Evolutionary conservation across 2,888 invertebrate genomes (phyloP).

Genomic region (Drosophila planitibia): DNA sequence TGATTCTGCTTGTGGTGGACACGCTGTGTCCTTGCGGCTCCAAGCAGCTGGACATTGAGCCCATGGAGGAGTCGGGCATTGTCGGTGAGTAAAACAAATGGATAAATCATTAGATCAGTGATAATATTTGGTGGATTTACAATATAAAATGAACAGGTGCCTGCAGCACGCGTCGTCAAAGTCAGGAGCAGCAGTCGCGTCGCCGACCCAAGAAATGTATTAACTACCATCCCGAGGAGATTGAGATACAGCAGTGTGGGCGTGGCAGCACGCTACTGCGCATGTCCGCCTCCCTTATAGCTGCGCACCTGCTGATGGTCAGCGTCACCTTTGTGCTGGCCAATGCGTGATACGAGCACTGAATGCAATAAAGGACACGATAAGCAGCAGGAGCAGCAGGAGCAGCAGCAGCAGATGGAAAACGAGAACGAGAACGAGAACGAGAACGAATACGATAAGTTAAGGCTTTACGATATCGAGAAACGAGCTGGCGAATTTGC

Average conservation of each 20-base stretch:
- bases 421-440: conserved; percentile 3
- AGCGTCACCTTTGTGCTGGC: conserved; percentile 79
- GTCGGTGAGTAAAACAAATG: conserved; percentile 76
- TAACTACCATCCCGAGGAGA: conserved; percentile 94
- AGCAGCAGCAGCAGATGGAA: not conserved
- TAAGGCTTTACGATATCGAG: not conserved
- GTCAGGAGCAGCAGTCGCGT: conserved; percentile 89
- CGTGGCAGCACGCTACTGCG: conserved; percentile 80
- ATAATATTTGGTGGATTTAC: not conserved
- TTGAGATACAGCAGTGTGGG: conserved; percentile 85
- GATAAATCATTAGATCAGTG: not conserved
- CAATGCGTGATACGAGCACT: conserved; percentile 84
- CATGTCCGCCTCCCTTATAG: conserved; percentile 76
- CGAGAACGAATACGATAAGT: conserved; percentile 19
- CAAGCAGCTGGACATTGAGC: conserved; percentile 93
- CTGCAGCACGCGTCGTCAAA: conserved; percentile 87
- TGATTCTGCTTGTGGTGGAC: conserved; percentile 95
- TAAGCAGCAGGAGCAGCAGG: conserved; percentile 3
- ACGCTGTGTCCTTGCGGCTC: conserved; percentile 95
- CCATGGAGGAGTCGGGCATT: conserved; percentile 89
- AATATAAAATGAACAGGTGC: conserved; percentile 77
- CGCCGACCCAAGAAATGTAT: conserved; percentile 92
- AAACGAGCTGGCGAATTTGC: not conserved
- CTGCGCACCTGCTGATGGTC: conserved; percentile 83
- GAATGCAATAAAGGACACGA: conserved; percentile 40